Base-by-base conservation (phyloP, 2,888 invertebrate genomes). In the Ecdyonurus torrentis region DNA sequence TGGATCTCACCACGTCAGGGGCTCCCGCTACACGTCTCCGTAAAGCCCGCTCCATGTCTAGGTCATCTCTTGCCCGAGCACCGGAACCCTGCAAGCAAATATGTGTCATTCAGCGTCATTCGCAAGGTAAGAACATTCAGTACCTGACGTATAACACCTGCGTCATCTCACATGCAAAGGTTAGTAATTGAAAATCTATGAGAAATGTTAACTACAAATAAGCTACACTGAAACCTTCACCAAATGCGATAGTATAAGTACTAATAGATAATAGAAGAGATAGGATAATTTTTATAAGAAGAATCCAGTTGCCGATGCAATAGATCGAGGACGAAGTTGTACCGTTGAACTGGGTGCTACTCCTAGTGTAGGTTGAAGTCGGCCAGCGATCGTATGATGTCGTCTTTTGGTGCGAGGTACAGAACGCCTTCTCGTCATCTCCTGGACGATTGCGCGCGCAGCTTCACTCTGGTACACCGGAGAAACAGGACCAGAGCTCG, bases 1-100 rank as follows among this genome's bases (percentile, higher is more conserved):
- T 91, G 0, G 91, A 91, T 55, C 91, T 81, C 2, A 92, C 91
- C 55, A 92, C 90, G 74, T 92, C 92, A 0, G 91, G 92, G 1
- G 91, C 86, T 22, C 73, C 72, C 68, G 87, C 88, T 19, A 84
- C 81, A 67, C 85, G 76, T 18, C 85, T 85, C 53, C 91, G 79
- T 25, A 91, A 75, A 0, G 89, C 91, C 37, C 89, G 80, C 74
- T 90, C 91, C 89, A 91, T 89, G 71, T 91, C 91, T 58, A 91
- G 79, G 74, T 91, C 91, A 71, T 91, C 91, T 60, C 89, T 79
- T 3, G 89, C 87, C 61, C 89, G 79, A 67, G 78, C 78, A 58
- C 75, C 75, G 70, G 73, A 71, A 61, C 74, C 75, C 76, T 77
- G 67, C n/a, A 59, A 63, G 7, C 37, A 37, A 37, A 15, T 15